Percentiles rank a stretch among this genome's conserved stretches.
Conservation (phyloP, 2,888 invertebrate genomes). For the Nemurella pictetii region DNA sequence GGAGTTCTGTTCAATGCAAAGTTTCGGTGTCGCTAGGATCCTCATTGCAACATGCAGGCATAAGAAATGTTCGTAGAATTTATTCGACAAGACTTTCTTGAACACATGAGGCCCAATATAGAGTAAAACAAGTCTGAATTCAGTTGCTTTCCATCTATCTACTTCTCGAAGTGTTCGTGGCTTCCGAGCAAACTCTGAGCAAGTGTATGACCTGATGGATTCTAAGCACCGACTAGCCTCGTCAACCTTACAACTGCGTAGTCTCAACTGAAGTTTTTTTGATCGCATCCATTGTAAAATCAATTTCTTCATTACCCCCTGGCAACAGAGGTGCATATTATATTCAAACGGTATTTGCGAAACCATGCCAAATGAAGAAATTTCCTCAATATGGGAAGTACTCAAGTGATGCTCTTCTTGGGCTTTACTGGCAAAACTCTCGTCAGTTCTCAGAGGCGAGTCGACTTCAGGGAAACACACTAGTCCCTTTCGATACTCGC, state of each 20-base stretch:
- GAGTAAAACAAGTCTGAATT: not conserved
- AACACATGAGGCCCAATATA: constrained; percentile 11
- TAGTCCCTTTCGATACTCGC: constrained; percentile 31
- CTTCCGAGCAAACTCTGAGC: constrained; percentile 43
- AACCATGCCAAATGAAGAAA: constrained; percentile 19
- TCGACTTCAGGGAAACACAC: constrained; percentile 34
- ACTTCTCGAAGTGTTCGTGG: constrained; percentile 41
- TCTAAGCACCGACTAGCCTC: not conserved
- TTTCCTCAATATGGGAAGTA: not conserved
- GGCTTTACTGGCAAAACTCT: constrained; percentile 32
- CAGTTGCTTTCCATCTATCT: constrained; percentile 27
- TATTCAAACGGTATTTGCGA: constrained; percentile 1
- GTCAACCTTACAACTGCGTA: constrained; percentile 17
- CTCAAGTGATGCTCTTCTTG: constrained; percentile 38
- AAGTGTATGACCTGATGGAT: not conserved
- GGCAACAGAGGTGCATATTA: constrained; percentile 15
- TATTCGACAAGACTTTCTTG: constrained; percentile 7
- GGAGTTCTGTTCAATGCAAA: not conserved
- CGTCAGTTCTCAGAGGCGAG: constrained; percentile 34
- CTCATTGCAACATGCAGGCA: constrained; percentile 23
- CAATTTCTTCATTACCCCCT: constrained; percentile 21
- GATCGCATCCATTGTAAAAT: constrained; percentile 9
- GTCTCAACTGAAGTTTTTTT: not conserved
- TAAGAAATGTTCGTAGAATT: constrained; percentile 10
- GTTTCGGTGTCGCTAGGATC: constrained; percentile 11